Percentiles rank a stretch among this genome's conserved stretches.
phyloP scores from a whole-genome alignment of 1,140 invertebrate species.

The Macrobrachium nipponense region DNA sequence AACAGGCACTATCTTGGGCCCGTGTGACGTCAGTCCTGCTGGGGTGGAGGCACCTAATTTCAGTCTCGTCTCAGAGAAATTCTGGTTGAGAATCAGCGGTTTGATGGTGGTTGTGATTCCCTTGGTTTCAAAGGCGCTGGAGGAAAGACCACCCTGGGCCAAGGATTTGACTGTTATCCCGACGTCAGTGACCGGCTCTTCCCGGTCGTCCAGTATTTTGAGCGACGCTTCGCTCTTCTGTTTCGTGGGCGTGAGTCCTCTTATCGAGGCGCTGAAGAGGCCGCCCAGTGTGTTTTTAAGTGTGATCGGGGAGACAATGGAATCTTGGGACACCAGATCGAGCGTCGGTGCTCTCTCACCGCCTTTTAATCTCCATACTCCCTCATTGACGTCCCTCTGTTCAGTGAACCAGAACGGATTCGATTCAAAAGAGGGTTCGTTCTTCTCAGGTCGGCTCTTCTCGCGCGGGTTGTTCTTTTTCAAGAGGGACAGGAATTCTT shows the following conservation, averaged over 20 bases:
- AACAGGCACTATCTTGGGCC: slow-evolving; percentile 20
- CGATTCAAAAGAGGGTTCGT: neutral
- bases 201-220: too few relatives aligned
- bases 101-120: neutral
- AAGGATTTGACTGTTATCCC: too few relatives aligned
- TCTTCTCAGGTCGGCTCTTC: neutral
- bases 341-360: neutral
- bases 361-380: slow-evolving; percentile 23
- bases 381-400: neutral
- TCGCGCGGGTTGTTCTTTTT: slow-evolving; percentile 7
- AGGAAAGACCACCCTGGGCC: neutral
- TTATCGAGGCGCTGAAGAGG: slow-evolving; percentile 21
- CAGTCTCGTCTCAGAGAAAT: neutral
- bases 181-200: too few relatives aligned
- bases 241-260: slow-evolving; percentile 17
- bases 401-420: slow-evolving; percentile 23
- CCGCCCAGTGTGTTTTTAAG: neutral
- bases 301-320: neutral
- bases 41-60: neutral
- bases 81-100: neutral
- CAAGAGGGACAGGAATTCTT: slow-evolving; percentile 44
- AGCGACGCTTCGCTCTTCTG: too few relatives aligned
- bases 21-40: neutral
- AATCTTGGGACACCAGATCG: neutral
- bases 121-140: neutral